Percentiles rank a stretch among this genome's conserved stretches.
These are phyloP conservation scores for Hemicrepidius hirtus DNA, from an alignment of 2,888 invertebrate genomes.

Conservation along the genomic window DNA sequence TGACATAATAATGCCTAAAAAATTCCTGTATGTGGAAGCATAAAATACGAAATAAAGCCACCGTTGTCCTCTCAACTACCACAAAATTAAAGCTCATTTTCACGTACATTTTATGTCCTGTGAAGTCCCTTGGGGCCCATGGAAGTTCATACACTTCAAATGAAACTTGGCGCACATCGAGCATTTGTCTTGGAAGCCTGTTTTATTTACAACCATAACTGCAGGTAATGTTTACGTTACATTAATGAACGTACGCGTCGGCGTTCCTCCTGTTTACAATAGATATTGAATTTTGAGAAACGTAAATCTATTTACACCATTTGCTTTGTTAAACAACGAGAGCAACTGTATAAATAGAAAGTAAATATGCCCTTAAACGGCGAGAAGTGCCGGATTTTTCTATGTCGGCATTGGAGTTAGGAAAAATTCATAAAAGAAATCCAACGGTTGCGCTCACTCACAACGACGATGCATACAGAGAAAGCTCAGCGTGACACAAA, in stretches of 20 bases:
- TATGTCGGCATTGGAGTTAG: slow-evolving; percentile 27
- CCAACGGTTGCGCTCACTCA: slow-evolving; percentile 37
- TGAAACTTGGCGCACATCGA: neutral
- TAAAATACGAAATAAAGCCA: neutral
- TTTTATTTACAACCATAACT: slow-evolving; percentile 34
- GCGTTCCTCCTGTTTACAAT: slow-evolving; percentile 41
- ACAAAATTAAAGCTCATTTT: slow-evolving; percentile 55
- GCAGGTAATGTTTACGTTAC: slow-evolving; percentile 44
- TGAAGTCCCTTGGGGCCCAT: neutral
- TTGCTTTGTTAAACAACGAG: slow-evolving; percentile 41
- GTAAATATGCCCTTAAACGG: slow-evolving; percentile 37
- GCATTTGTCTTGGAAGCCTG: slow-evolving; percentile 34
- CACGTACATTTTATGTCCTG: slow-evolving; percentile 49
- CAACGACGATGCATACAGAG: slow-evolving; percentile 42
- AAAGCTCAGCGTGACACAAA: slow-evolving; percentile 44
- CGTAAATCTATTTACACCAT: slow-evolving; percentile 48
- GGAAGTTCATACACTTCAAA: slow-evolving; percentile 19
- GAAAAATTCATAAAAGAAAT: slow-evolving; percentile 44
- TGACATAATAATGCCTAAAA: neutral
- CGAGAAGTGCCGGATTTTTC: slow-evolving; percentile 28
- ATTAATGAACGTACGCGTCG: slow-evolving; percentile 42
- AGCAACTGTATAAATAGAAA: slow-evolving; percentile 40
- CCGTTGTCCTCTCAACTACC: slow-evolving; percentile 40
- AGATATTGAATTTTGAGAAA: slow-evolving; percentile 47
- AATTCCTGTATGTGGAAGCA: neutral